Percentiles rank a stretch among this genome's conserved stretches.
Conservation (phyloP, 2,797 vertebrate species). For the Rhynchonycteris naso region DNA sequence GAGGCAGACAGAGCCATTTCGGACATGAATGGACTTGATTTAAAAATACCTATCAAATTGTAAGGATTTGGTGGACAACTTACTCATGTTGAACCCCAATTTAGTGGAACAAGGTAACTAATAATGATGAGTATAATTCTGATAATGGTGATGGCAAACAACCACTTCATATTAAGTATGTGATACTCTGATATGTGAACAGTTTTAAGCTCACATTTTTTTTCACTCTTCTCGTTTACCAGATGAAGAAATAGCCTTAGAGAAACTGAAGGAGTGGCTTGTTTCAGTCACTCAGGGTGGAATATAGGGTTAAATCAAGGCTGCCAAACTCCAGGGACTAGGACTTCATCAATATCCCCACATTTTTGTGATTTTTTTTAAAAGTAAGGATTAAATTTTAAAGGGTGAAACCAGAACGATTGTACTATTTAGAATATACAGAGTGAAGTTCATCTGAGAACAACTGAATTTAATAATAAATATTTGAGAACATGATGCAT, state of each 20-base stretch:
- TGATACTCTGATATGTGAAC: not conserved
- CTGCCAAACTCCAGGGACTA: not conserved
- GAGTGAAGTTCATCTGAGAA: slow-evolving; percentile 6
- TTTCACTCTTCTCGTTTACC: not conserved
- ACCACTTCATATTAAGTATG: not conserved
- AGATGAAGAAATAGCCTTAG: not conserved
- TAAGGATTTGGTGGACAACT: not conserved
- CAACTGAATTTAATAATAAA: slow-evolving; percentile 40
- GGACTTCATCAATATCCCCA: not conserved
- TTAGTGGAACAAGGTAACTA: not conserved
- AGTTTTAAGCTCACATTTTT: not conserved
- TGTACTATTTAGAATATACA: not conserved
- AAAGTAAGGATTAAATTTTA: not conserved
- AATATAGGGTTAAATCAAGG: not conserved
- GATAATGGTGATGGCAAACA: not conserved
- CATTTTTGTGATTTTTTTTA: not conserved
- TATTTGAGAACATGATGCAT: not conserved
- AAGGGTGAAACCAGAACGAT: not conserved
- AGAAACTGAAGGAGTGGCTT: not conserved
- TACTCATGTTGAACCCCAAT: not conserved
- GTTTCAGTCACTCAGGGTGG: slow-evolving; percentile 71
- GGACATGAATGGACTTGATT: not conserved
- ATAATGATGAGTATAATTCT: not conserved
- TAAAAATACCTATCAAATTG: not conserved
- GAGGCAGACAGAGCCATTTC: not conserved